Percentiles rank a stretch among this genome's conserved stretches.
Conservation (phyloP, 2,888 invertebrate genomes). For the Deladenus siricidicola region DNA sequence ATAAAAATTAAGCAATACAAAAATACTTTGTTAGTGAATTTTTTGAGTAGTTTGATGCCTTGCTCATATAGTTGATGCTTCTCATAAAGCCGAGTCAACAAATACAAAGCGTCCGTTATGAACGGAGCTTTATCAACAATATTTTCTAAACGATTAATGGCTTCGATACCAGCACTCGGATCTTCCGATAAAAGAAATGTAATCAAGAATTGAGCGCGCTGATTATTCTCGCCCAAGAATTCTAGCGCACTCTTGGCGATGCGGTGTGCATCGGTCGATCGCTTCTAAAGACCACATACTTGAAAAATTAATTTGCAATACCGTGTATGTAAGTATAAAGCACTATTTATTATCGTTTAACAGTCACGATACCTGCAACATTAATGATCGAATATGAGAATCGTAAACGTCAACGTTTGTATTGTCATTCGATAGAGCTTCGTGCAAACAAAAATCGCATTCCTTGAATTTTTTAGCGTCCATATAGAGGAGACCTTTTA, state of each 20-base stretch:
- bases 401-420: constrained; percentile 1
- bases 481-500: constrained; percentile 1
- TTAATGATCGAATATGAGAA: neutral
- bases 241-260: constrained; percentile 12
- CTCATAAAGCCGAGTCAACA: constrained; percentile 15
- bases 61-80: constrained; percentile 14
- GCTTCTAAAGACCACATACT: too few relatives aligned
- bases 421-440: constrained; percentile 1
- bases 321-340: too few relatives aligned
- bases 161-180: constrained; percentile 2
- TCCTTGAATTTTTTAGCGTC: constrained; percentile 4
- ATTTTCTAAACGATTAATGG: constrained; percentile 9
- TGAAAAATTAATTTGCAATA: too few relatives aligned
- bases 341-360: too few relatives aligned
- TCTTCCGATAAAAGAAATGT: neutral
- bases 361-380: constrained; percentile 1
- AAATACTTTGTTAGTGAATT: constrained; percentile 2
- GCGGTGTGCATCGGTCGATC: constrained; percentile 7
- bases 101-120: constrained; percentile 4
- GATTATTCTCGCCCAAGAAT: constrained; percentile 13
- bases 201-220: constrained; percentile 10
- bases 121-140: constrained; percentile 7
- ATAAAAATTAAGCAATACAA: neutral
- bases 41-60: constrained; percentile 14
- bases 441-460: neutral